These are phyloP conservation scores for Suricata suricatta DNA, from an alignment of 2,113 vertebrate genomes.

Conservation along the genomic window DNA sequence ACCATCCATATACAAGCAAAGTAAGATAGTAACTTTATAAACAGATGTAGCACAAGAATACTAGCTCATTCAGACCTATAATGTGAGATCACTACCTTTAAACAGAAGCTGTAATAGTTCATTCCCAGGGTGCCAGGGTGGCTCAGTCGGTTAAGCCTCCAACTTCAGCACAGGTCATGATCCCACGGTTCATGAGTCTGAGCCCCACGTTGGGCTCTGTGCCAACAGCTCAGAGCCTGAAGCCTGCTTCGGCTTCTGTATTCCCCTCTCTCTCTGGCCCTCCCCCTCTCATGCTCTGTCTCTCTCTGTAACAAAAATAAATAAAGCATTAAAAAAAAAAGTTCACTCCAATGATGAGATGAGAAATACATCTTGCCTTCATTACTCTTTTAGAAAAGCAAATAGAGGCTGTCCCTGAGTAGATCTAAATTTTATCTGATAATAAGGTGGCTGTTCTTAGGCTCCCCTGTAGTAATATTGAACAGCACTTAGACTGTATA, in stretches of 20 bases:
- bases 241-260: no score
- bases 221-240: no score
- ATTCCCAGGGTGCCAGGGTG: background rate
- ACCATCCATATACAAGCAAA: background rate
- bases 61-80: fast-evolving
- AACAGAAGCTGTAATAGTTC: background rate
- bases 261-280: no score
- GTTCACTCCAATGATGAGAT: background rate
- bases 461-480: background rate
- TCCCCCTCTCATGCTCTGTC: no score
- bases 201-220: no score
- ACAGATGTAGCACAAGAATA: background rate
- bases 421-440: background rate
- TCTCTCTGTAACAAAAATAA: no score
- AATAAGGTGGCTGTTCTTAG: constrained; percentile 38
- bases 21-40: background rate
- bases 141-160: no score
- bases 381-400: background rate
- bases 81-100: background rate
- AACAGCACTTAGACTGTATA: background rate
- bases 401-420: fast-evolving
- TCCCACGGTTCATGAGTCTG: no score
- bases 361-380: background rate
- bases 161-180: no score
- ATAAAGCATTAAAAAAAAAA: background rate